Base-by-base conservation (phyloP, 2,888 invertebrate species). In the Carpatolechia fugitivella region DNA sequence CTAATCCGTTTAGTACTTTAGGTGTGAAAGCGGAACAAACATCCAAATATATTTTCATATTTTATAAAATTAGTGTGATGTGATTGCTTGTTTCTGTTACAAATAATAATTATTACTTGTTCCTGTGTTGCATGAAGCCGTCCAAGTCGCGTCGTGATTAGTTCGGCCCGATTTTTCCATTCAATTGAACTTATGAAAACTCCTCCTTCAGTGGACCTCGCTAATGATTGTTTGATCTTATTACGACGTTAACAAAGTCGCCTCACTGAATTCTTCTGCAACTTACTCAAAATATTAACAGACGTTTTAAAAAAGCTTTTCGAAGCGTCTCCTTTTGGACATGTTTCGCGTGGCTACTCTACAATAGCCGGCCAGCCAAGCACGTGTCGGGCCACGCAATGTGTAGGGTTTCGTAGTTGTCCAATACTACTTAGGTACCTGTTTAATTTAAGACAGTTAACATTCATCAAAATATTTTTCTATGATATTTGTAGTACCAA, bases 121-220 rank as follows among this genome's bases (percentile, higher is more conserved):
- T 62, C 64, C 63, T 31, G 18, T 76, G 18, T 53, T 40, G 64
- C 65, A 76, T 79, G 58, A 38, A 6, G 3, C 64, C 35, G 49
- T 75, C 78, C 81, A 71, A 74, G 67, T 62, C 69, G 69, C 64
- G 72, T 70, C 72, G 76, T 86, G 85, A 89, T 89, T 87, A 88
- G 85, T 80, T 79, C 72, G 73, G 66, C 67, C 69, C 75, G 82
- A 82, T 84, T 82, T 80, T 85, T 88, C 85, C 85, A 68, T 72
- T 76, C 87, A 85, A 89, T 89, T 88, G 85, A 86, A 85, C 88
- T 87, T 82, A 83, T 81, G 80, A 84, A 85, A 85, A 85, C 77
- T 82, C 65, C 65, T 57, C 54, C 29, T 44, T 5, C 63, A 60
- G 60, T 38, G 65, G 57, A 55, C 57, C 59, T 59, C 62, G 64